These are phyloP conservation scores for Myanophis thanlyinensis DNA, from an alignment of 2,113 vertebrate genomes.

Conservation along the genomic window DNA sequence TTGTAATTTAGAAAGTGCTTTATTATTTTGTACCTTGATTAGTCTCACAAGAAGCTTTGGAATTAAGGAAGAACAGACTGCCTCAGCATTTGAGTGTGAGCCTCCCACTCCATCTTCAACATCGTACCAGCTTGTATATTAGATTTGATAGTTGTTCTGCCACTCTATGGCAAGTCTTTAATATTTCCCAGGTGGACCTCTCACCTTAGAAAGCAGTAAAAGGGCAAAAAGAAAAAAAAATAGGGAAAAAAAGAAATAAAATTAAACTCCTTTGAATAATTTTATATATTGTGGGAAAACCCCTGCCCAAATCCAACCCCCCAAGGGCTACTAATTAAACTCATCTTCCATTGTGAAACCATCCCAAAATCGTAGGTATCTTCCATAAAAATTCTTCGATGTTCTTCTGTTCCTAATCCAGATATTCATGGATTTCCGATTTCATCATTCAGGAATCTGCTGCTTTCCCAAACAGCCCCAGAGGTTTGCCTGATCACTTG, in stretches of 20 bases:
- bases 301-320: neutral
- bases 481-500: neutral
- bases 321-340: neutral
- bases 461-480: neutral
- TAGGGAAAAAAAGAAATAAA: too few relatives aligned
- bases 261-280: neutral
- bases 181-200: neutral
- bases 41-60: neutral
- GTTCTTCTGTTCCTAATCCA: neutral
- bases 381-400: neutral
- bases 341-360: neutral
- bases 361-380: neutral
- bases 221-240: neutral
- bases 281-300: neutral
- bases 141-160: too few relatives aligned
- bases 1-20: constrained; percentile 1
- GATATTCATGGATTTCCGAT: neutral
- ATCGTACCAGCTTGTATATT: neutral
- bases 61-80: neutral
- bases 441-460: neutral
- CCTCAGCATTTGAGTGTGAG: neutral
- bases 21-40: constrained; percentile 24
- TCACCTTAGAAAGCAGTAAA: neutral
- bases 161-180: neutral
- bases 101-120: neutral